Evolutionary conservation across 2,888 invertebrate genomes (phyloP), one percentile per base, ranked within the genome.

Genomic region (Aricia artaxerxes): DNA sequence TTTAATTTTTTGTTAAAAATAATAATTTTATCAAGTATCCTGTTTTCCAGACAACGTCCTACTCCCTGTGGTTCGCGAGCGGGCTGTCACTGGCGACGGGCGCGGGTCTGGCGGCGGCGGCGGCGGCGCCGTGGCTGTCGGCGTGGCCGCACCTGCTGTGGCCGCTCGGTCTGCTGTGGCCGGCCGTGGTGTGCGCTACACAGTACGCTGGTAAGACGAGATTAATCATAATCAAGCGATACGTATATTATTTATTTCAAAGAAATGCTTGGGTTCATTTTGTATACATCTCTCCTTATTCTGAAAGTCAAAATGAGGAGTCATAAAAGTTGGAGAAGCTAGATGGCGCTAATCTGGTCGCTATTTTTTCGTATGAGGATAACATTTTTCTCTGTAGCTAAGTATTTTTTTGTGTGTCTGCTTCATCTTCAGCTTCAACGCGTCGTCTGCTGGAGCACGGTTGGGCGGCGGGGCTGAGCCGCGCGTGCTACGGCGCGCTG

Each of bases 401-500:
- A 40, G 40, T 2, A 40, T 40, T 40, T 1, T 40, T 40, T 40
- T 40, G 40, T 40, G 40, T 40, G 40, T 13, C 16, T 16, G 4
- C 4, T 4, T 57, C 16, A 57, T 16, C 57, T 53, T 6, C 80
- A 84, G 84, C 76, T 24, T 35, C 16, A 7, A 81, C 80, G n/a
- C 93, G 94, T 0, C 88, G 88, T 13, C 49, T 94, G 6, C 84
- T 95, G 5, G 91, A 92, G 31, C 91, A 92, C 81, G 90, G 91
- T 24, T 85, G 88, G 64, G 85, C 95, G 77, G 94, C 95, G 44
- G 95, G 95, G 0, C 85, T 95, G 64, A 95, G 95, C 79, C 92
- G 95, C 80, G 85, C 96, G 44, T 91, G 95, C 80, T 95, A 95
- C 86, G 92, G 95, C 84, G 88, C 91, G 78, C 88, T 96, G 81